Conservation (phyloP, 2,113 vertebrate genomes). For the Sprattus sprattus region DNA sequence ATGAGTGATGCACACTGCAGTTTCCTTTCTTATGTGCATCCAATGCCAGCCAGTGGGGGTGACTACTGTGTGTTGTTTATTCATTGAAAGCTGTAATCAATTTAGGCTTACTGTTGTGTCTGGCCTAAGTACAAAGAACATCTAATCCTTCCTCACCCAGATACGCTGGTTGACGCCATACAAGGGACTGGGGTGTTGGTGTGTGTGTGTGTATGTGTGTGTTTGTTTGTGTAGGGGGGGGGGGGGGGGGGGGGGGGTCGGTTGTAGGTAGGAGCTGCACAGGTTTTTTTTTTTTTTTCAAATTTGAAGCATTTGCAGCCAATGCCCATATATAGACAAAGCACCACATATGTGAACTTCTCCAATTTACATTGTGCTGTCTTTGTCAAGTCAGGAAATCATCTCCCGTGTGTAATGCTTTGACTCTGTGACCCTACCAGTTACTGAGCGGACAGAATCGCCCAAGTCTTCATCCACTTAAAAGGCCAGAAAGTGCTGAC, state of each 20-base stretch:
- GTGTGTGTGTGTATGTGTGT: not conserved
- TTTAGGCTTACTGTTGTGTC: conserved; percentile 15
- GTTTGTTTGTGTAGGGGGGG: not conserved
- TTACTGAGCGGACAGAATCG: conserved; percentile 4
- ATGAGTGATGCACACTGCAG: not conserved
- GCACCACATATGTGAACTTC: not conserved
- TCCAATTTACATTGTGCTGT: not conserved
- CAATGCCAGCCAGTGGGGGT: not conserved
- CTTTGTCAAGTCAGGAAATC: conserved; percentile 8
- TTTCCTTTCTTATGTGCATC: not conserved
- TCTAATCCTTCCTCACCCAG: conserved; percentile 21
- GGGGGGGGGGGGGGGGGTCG: not conserved
- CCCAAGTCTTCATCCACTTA: conserved; percentile 1
- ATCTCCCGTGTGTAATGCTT: not conserved
- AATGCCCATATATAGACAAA: conserved; percentile 13
- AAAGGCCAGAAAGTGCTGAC: not conserved
- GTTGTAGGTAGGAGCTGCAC: not conserved
- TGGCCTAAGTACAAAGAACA: conserved; percentile 15
- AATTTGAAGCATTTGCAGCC: not conserved
- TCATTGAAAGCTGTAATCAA: conserved; percentile 4
- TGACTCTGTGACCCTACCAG: conserved; percentile 3
- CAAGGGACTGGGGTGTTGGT: not conserved
- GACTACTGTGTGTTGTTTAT: not conserved
- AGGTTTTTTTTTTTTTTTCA: not conserved
- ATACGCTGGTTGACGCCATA: not conserved